Evolutionary conservation across 2,888 invertebrate genomes (phyloP).

Genomic region (Hemicrepidius hirtus): DNA sequence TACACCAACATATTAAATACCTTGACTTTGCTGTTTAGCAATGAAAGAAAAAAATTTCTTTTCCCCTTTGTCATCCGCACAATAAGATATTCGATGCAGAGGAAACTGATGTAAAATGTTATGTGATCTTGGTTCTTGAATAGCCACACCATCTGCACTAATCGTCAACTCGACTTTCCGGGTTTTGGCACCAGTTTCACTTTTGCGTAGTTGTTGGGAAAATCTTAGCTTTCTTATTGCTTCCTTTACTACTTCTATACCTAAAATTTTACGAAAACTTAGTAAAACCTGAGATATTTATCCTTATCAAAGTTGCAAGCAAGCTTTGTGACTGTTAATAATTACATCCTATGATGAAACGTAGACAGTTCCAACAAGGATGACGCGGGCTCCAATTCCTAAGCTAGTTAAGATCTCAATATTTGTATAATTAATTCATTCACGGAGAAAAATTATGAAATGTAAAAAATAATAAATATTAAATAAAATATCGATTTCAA

Average conservation of each 20-base stretch:
- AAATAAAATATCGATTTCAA: too few species aligned
- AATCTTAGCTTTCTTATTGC: constrained; percentile 97
- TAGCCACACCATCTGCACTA: constrained; percentile 96
- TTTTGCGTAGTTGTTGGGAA: constrained; percentile 92
- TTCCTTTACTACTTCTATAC: constrained; percentile 98
- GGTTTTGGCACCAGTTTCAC: constrained; percentile 92
- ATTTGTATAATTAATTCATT: too few species aligned
- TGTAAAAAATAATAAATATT: too few species aligned
- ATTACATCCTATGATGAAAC: too few species aligned
- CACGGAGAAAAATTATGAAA: too few species aligned
- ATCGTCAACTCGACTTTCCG: constrained; percentile 96
- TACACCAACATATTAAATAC: constrained; percentile 57
- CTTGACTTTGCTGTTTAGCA: constrained; percentile 81
- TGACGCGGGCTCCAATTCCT: too few species aligned
- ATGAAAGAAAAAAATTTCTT: constrained; percentile 98
- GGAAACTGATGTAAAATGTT: constrained; percentile 96
- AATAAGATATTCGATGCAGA: constrained; percentile 97
- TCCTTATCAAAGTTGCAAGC: too few species aligned
- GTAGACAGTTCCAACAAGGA: too few species aligned
- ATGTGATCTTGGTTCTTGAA: constrained; percentile 85
- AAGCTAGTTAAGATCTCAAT: too few species aligned
- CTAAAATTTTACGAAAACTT: too few species aligned
- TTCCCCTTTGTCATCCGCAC: constrained; percentile 98
- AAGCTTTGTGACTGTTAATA: too few species aligned
- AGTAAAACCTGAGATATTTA: too few species aligned